Evolutionary conservation across 2,888 invertebrate species (phyloP), one percentile per base, ranked within the genome.

Genomic region (Cyrtodaria siliqua): DNA sequence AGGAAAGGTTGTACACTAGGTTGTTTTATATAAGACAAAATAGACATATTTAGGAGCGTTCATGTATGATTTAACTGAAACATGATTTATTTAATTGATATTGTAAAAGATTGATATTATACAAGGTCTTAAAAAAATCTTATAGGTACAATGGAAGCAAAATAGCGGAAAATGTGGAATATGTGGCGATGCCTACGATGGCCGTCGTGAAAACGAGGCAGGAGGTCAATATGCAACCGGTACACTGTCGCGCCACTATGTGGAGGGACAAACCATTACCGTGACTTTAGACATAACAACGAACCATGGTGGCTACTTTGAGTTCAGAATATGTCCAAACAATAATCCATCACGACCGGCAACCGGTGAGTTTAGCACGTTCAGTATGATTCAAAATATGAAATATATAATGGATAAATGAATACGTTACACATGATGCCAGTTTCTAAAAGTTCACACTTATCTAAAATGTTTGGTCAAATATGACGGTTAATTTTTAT

Each of bases 251-350:
- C 75, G 75, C 50, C 80, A 63, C 2, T 83, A 83, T 42, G 67
- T 56, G 4, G 75, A 75, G 42, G 83, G 80, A 2, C 75, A 80
- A 44, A 76, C 69, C 12, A 62, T 83, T 16, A 49, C 66, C 2
- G 73, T 83, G 33, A 68, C 61, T 1, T 52, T 79, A 27, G 80
- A 80, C 38, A 66, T 83, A 56, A 83, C 83, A 12, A 78, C 76
- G 0, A 83, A 83, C 60, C 83, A 83, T 44, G 75, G 75, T 12
- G 83, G 83, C 29, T 83, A 71, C 50, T 83, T 83, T 26, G 76
- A 83, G 59, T 83, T 83, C 50, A 60, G 75, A 24, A 67, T 83
- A 18, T 83, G 83, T 53, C 80, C 83, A 8, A 78, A 78, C 47
- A 81, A 83, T 59, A 69, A 78, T 50, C 68, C 76, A 0, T 78